Base-by-base conservation (phyloP, 2,888 invertebrate genomes). In the Lasioglossum vierecki region DNA sequence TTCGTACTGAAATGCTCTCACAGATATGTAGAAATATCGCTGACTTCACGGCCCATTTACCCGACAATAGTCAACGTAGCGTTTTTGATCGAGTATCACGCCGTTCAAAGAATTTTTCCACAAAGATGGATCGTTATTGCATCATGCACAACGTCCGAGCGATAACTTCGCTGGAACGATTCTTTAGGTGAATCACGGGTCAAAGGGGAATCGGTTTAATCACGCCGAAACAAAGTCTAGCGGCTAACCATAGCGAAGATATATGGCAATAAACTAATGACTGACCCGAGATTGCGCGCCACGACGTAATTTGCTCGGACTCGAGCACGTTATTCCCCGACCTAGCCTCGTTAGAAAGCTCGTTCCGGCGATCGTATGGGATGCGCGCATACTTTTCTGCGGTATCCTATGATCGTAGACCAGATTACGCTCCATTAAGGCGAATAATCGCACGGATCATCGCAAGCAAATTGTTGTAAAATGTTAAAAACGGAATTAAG, bases 241-340 rank as follows among this genome's bases (percentile, higher is more conserved):
- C 63, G 49, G 66, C 60, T 46, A 83, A 83, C 76, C 73, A 39
- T 39, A 18, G 66, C 39, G 26, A 71, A 76, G 46, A 49, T 85
- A 77, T 35, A 66, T 80, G 18, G 70, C 75, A 77, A 80, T 85
- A 80, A 83, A 77, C 53, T 85, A 83, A 85, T 80, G 79, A 77
- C 76, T 74, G 76, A n/a, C 53, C 76, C 35, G 49, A 77, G 85
- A 83, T 83, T 80, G 60, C 18, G 39, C 35, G 57, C 22, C 18
- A n/a, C 66, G 66, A 30, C 72, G 83, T 84, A 84, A 82, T 79
- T 74, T 46, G 26, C 71, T 76, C 63, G 57, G 76, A 72, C 76
- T 77, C 79, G 35, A 30, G 39, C 73, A 63, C 68, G 72, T 76
- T 80, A 70, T 80, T 80, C 71, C 80, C 57, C 81, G 49, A 76